Evolutionary conservation across 2,113 vertebrate genomes (phyloP), one percentile per base, ranked within the genome.

Genomic region (Peromyscus maniculatus): DNA sequence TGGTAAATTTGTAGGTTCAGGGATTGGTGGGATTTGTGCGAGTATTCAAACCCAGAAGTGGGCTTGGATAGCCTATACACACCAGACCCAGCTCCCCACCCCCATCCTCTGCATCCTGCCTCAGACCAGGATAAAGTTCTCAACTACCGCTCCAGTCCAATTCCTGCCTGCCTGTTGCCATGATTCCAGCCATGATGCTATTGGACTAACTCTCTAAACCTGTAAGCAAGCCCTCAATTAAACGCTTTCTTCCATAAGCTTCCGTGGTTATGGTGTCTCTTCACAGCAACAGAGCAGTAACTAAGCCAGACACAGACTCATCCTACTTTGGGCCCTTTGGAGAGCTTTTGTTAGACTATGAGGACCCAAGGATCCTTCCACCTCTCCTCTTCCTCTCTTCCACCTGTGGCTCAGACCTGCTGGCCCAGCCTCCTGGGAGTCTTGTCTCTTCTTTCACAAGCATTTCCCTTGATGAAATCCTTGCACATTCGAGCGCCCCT

Each of bases 391-490:
- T 31, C 59, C 49, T 87, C 62, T 31, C 33, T 39, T 6, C 39
- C n/a, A 15, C 69, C 8, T 39, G 11, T 31, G 19, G 62, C 62
- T 89, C 74, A 72, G 11, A 92, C 21, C 55, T 24, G 69, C 75
- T 77, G 7, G 59, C 10, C 75, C 26, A 15, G 33, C 7, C 64
- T 57, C 57, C 49, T 22, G 0, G 69, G 36, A 9, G 17, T 22
- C 43, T 64, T n/a, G 31, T 66, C 87, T 94, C 83, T 62, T 52
- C 43, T 78, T 75, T 49, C 22, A 66, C 7, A 72, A 83, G 46
- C 55, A 87, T 90, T 78, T 78, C 39, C 52, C 62, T 67, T 72
- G 31, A 78, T 39, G 83, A 83, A 96, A 95, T 43, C 10, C 64
- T 66, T 77, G 49, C 43, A 36, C 59, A 46, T 59, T 64, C 39